A percentile compares a stretch with the other conserved stretches of the same genome.
phyloP scores from a whole-genome alignment of 92 coral and sea anemone species.

The Porites lobata region DNA sequence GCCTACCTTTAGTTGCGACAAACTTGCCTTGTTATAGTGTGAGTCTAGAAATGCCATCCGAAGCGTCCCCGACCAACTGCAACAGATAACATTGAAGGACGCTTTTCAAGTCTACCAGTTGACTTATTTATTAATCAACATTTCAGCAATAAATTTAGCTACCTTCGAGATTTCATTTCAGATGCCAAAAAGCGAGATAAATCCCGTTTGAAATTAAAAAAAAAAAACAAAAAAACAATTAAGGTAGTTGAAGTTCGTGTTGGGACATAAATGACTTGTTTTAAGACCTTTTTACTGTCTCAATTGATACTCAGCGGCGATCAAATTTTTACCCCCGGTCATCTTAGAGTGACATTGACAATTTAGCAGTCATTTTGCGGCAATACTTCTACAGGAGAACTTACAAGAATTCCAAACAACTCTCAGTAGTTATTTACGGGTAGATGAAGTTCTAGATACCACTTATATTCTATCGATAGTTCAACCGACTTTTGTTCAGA shows the following conservation, averaged over 20 bases:
- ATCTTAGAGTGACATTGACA: not conserved
- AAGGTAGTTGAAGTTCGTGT: not conserved
- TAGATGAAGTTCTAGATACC: not conserved
- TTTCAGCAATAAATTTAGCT: conserved; percentile 24
- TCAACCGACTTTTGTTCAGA: not conserved
- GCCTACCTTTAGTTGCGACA: conserved; percentile 44
- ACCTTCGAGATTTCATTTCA: not conserved
- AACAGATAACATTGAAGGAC: conserved; percentile 31
- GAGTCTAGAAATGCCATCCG: conserved; percentile 48
- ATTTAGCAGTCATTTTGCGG: not conserved
- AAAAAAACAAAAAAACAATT: not conserved
- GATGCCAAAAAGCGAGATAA: not conserved
- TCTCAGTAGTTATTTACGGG: too few relatives aligned
- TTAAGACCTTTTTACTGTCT: not conserved
- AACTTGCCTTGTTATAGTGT: conserved; percentile 55
- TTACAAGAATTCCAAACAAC: too few relatives aligned
- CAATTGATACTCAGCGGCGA: not conserved
- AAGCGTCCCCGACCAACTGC: not conserved
- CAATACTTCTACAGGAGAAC: too few relatives aligned
- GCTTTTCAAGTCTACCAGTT: conserved; percentile 13
- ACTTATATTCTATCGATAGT: not conserved
- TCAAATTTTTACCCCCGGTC: not conserved
- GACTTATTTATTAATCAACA: conserved; percentile 40
- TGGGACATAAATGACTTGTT: not conserved
- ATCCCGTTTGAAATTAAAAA: too few relatives aligned